Conservation (phyloP, 2,797 vertebrate species). For the Lepus oiostolus region DNA sequence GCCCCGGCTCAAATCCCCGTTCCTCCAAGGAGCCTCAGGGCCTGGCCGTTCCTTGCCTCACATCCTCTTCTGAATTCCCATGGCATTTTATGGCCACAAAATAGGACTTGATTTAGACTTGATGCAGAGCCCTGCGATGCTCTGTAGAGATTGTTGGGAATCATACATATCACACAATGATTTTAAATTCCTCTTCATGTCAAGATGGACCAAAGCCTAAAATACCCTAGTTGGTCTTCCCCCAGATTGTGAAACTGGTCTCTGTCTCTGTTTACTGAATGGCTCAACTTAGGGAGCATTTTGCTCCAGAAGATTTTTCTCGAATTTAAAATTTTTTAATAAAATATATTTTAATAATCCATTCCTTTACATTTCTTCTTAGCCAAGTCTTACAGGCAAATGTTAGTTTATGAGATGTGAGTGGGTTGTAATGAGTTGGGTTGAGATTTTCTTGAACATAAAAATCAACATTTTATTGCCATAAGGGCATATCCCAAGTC, state of each 20-base stretch:
- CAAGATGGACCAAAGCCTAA: conserved; percentile 41
- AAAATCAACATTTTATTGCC: conserved; percentile 39
- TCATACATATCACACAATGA: not conserved
- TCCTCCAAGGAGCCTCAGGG: not conserved
- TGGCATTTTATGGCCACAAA: not conserved
- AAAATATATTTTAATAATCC: not conserved
- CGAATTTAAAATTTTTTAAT: not conserved
- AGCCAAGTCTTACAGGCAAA: not conserved
- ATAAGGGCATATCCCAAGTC: not conserved
- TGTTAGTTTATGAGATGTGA: not conserved
- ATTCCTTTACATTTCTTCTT: not conserved
- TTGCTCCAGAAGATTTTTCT: conserved; percentile 33
- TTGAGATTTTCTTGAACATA: not conserved
- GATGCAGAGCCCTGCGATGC: not conserved
- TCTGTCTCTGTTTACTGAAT: not conserved
- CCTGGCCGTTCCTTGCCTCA: not conserved
- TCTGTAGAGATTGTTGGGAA: not conserved
- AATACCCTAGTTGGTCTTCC: conserved; percentile 6
- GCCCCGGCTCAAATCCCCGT: not conserved
- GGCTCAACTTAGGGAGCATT: not conserved
- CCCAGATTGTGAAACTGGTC: not conserved
- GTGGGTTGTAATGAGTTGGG: not conserved
- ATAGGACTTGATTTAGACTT: not conserved
- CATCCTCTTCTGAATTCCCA: not conserved
- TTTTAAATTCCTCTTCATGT: not conserved